phyloP scores from a whole-genome alignment of 1,140 invertebrate species.

The Pseudobourletiella spinata region DNA sequence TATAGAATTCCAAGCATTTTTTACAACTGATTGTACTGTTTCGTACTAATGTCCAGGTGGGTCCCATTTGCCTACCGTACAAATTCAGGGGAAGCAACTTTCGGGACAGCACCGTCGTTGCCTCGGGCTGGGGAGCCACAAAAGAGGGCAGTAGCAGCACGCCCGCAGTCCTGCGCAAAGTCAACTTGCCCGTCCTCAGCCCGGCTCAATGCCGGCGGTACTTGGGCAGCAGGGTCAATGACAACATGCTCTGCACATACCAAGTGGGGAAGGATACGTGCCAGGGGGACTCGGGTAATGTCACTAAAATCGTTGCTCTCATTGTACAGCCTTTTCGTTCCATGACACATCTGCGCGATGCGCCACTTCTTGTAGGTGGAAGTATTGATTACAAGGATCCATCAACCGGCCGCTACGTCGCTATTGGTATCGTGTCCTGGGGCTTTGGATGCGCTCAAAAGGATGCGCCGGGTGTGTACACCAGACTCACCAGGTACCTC shows the following conservation, averaged over 20 bases:
- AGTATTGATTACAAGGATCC: too few species aligned
- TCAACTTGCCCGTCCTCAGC: slow-evolving; percentile 49
- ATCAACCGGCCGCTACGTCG: too few species aligned
- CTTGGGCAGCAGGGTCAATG: slow-evolving; percentile 39
- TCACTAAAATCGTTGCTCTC: too few species aligned
- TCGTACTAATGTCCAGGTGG: slow-evolving; percentile 8
- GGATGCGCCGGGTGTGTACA: slow-evolving; percentile 18
- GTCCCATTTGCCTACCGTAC: slow-evolving; percentile 21
- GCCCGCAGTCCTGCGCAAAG: slow-evolving; percentile 51
- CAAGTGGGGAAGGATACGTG: slow-evolving; percentile 33
- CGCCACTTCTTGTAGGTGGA: too few species aligned
- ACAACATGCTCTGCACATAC: slow-evolving; percentile 58
- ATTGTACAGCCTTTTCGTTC: too few species aligned
- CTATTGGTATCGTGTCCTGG: slow-evolving; percentile 41
- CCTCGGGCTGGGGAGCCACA: slow-evolving; percentile 11
- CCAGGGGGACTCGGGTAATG: too few species aligned
- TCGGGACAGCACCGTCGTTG: background rate
- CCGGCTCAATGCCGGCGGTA: slow-evolving; percentile 44
- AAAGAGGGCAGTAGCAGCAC: slow-evolving; percentile 47
- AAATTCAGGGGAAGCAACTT: slow-evolving; percentile 11
- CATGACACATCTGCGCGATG: too few species aligned
- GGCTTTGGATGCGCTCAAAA: slow-evolving; percentile 43
- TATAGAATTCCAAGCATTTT: too few species aligned
- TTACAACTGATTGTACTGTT: too few species aligned
- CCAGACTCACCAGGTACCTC: background rate